Evolutionary conservation across 1,140 invertebrate species (phyloP).

Genomic region (Brachionus rubens): DNA sequence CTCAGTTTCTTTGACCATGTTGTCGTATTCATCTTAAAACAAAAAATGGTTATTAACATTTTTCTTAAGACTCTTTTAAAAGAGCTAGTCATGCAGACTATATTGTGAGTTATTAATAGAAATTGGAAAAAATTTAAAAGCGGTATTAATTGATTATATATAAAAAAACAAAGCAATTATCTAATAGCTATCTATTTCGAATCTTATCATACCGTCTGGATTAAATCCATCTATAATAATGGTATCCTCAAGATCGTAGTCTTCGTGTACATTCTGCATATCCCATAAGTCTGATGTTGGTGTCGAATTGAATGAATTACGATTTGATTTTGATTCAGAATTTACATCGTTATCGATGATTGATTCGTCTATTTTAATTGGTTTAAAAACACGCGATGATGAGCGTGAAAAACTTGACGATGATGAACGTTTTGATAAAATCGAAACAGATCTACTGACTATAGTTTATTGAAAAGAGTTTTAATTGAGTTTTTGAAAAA

Average conservation of each 20-base stretch:
- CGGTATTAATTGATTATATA: too few species aligned
- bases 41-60: not conserved
- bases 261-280: not conserved
- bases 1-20: constrained; percentile 30
- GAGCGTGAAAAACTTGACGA: not conserved
- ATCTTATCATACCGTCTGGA: constrained; percentile 32
- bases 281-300: not conserved
- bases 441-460: constrained; percentile 40
- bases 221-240: not conserved
- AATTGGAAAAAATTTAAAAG: too few species aligned
- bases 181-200: too few species aligned
- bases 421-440: not conserved
- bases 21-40: constrained; percentile 38
- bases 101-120: too few species aligned
- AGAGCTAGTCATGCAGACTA: not conserved
- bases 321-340: too few species aligned
- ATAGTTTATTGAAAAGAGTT: not conserved
- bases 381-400: not conserved
- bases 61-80: not conserved
- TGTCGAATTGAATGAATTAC: not conserved
- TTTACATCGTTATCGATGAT: too few species aligned
- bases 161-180: too few species aligned
- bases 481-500: not conserved
- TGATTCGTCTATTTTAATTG: not conserved
- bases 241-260: not conserved